Conservation (phyloP, 2,888 invertebrate genomes). For the Sycophila texana region DNA sequence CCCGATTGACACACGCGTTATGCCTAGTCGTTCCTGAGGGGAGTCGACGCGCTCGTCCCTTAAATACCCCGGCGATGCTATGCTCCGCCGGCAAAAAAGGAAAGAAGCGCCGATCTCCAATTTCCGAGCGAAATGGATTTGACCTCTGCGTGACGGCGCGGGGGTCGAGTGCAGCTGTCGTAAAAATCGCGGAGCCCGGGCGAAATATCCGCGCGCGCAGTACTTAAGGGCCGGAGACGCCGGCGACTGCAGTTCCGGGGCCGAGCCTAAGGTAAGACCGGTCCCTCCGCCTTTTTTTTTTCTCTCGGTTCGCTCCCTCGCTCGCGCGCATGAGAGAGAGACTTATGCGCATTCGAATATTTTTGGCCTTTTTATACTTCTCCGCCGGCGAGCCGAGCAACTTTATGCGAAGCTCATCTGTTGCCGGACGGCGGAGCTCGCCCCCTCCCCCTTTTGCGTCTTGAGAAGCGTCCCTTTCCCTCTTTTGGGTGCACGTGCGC, state of each 20-base stretch:
- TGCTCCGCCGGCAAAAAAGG: conserved; percentile 57
- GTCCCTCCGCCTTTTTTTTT: conserved; percentile 30
- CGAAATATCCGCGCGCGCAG: conserved; percentile 50
- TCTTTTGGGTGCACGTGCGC: conserved; percentile 22
- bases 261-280: conserved; percentile 45
- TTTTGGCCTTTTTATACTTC: conserved; percentile 49
- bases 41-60: background rate
- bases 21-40: background rate
- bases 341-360: conserved; percentile 53
- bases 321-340: conserved; percentile 24
- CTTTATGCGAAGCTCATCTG: conserved; percentile 46
- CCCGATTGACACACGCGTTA: conserved; percentile 43
- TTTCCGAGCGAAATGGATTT: conserved; percentile 71
- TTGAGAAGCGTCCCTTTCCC: background rate
- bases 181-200: conserved; percentile 61
- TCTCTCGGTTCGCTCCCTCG: conserved; percentile 3
- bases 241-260: conserved; percentile 16
- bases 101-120: conserved; percentile 70
- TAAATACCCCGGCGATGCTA: background rate
- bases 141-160: conserved; percentile 62
- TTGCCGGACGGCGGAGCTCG: conserved; percentile 12
- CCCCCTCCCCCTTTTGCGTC: no score
- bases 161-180: conserved; percentile 56
- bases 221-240: conserved; percentile 45
- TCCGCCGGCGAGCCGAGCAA: conserved; percentile 1